Evolutionary conservation across 23 tunicate genomes (phyloP).

Genomic region (Clavelina lepadiformis): DNA sequence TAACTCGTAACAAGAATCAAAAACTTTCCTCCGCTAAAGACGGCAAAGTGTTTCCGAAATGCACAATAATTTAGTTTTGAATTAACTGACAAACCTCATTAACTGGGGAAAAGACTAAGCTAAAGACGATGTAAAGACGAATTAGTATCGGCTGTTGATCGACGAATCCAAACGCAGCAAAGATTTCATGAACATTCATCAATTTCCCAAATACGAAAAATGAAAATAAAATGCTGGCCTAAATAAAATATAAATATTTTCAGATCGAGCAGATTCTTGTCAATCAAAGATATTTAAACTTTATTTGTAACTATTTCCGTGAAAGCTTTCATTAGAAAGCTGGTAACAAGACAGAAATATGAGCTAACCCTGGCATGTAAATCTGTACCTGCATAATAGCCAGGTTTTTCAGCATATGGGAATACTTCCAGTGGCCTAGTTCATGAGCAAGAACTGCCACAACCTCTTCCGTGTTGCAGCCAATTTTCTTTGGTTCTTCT

Average conservation of each 20-base stretch:
- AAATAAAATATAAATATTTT: constrained; percentile 12
- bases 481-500: constrained; percentile 62
- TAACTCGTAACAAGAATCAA: too few species aligned
- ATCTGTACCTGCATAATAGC: constrained; percentile 52
- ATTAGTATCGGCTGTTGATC: constrained; percentile 66
- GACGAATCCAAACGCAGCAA: constrained; percentile 82
- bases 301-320: too few species aligned
- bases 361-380: neutral
- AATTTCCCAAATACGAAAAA: constrained; percentile 86
- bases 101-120: constrained; percentile 83
- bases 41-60: too few species aligned
- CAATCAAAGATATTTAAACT: too few species aligned
- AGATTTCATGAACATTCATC: constrained; percentile 55
- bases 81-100: too few species aligned
- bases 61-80: too few species aligned
- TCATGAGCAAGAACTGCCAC: constrained; percentile 97
- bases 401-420: constrained; percentile 89
- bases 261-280: too few species aligned
- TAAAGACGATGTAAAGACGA: constrained; percentile 73
- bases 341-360: neutral
- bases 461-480: constrained; percentile 94
- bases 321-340: too few species aligned
- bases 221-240: constrained; percentile 53
- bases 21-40: too few species aligned
- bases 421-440: constrained; percentile 97